Conservation (phyloP, 2,113 vertebrate species). For the Carassius carassius region DNA sequence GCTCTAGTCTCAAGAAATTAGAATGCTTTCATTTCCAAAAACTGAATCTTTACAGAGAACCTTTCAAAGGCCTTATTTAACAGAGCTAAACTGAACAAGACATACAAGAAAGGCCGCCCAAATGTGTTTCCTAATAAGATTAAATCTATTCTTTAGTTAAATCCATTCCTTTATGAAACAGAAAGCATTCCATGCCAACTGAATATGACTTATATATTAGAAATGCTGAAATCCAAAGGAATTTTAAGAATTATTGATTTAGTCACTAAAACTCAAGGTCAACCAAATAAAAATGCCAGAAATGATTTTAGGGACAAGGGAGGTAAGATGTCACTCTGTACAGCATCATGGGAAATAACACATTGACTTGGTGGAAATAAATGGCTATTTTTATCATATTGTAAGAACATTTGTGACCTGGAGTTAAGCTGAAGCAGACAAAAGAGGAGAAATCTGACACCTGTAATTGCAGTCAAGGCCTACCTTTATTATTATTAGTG, state of each 20-base stretch:
- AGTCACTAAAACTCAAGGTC: not conserved
- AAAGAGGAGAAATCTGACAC: too few species aligned
- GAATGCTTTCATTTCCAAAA: not conserved
- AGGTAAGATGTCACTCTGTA: not conserved
- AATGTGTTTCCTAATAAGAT: not conserved
- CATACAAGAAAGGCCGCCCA: not conserved
- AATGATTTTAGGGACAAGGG: not conserved
- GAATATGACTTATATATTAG: not conserved
- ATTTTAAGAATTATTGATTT: not conserved
- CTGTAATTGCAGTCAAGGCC: too few species aligned
- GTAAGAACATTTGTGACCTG: too few species aligned
- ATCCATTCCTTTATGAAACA: not conserved
- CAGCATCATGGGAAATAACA: not conserved
- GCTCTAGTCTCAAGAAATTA: too few species aligned
- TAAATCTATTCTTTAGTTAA: not conserved
- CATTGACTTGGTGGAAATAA: too few species aligned
- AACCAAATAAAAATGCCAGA: not conserved
- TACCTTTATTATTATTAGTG: too few species aligned
- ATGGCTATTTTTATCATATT: too few species aligned
- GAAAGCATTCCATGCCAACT: not conserved
- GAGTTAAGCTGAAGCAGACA: too few species aligned
- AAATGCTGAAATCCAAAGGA: not conserved
- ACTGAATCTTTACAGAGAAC: not conserved
- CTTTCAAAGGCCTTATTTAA: not conserved
- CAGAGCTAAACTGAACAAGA: not conserved